phyloP scores from a whole-genome alignment of 2,888 invertebrate genomes.

The Epirrhoe tristata region DNA sequence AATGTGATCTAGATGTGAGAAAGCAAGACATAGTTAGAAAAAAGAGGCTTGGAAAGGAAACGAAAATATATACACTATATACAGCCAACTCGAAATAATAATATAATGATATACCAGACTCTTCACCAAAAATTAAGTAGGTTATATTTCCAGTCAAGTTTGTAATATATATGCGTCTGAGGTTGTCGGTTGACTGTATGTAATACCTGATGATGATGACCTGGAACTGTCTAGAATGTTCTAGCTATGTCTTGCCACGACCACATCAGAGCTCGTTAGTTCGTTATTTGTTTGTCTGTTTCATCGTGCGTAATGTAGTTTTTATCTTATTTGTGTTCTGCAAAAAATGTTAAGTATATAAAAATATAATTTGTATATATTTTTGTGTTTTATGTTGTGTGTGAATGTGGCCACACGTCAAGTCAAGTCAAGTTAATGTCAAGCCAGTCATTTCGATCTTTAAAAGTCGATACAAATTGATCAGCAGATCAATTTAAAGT shows the following conservation, averaged over 20 bases:
- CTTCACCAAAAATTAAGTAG: background rate
- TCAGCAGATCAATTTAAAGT: no score
- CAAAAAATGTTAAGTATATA: conserved; percentile 16
- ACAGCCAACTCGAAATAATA: background rate
- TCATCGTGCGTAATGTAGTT: conserved; percentile 62
- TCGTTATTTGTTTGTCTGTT: conserved; percentile 49
- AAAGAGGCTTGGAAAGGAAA: conserved; percentile 62
- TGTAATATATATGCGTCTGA: background rate
- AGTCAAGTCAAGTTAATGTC: background rate
- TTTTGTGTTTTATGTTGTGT: background rate
- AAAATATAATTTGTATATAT: background rate
- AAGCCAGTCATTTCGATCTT: background rate
- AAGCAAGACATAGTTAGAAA: conserved; percentile 85
- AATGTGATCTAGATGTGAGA: conserved; percentile 64
- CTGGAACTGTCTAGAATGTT: conserved; percentile 49
- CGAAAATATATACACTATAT: conserved; percentile 55
- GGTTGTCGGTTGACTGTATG: background rate
- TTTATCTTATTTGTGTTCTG: conserved; percentile 5
- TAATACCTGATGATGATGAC: conserved; percentile 67
- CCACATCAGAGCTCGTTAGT: conserved; percentile 83
- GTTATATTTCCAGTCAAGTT: background rate
- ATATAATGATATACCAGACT: background rate
- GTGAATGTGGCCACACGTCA: background rate
- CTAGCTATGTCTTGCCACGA: conserved; percentile 83
- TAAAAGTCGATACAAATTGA: background rate